Evolutionary conservation across 2,888 invertebrate genomes (phyloP), one percentile per base, ranked within the genome.

Genomic region (Nomada flava): DNA sequence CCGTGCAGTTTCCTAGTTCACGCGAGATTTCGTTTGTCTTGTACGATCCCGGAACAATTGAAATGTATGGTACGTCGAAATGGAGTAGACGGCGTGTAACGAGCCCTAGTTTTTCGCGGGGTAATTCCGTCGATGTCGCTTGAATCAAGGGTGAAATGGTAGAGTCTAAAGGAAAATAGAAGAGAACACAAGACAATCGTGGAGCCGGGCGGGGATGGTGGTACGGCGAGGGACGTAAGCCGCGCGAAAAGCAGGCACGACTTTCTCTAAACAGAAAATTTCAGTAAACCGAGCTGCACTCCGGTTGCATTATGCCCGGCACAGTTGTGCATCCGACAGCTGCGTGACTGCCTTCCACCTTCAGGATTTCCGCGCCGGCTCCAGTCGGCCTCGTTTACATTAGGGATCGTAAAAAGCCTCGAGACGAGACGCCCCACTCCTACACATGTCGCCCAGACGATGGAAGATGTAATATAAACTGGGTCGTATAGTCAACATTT

Each of bases 341-440:
- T 67, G 72, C 65, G 64, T 63, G 63, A 63, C 65, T 70, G 83
- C 23, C n/a, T 68, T 70, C 75, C 64, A 18, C 76, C 23, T 67
- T 67, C 53, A 13, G 29, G 60, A 69, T 69, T 76, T 26, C 69
- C 59, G 18, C 29, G 44, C 42, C 55, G 53, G 67, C 70, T 71
- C 59, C 62, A 64, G 72, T 52, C 75, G 55, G n/a, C 50, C 50
- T 75, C 72, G 83, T 85, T 85, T 82, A 72, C 60, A 69, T 75
- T 69, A 67, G 18, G 42, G 26, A 62, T 71, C 50, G n/a, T 73
- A 76, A 84, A 85, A 60, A 77, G 42, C 23, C 63, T 53, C 52
- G 42, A 18, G 42, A 65, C 53, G 62, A 18, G 36, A 7, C 50
- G 23, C 20, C 29, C 29, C 59, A 67, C 42, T 55, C 44, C n/a